Evolutionary conservation across 2,113 vertebrate genomes (phyloP).

Genomic region (Aldabrachelys gigantea): DNA sequence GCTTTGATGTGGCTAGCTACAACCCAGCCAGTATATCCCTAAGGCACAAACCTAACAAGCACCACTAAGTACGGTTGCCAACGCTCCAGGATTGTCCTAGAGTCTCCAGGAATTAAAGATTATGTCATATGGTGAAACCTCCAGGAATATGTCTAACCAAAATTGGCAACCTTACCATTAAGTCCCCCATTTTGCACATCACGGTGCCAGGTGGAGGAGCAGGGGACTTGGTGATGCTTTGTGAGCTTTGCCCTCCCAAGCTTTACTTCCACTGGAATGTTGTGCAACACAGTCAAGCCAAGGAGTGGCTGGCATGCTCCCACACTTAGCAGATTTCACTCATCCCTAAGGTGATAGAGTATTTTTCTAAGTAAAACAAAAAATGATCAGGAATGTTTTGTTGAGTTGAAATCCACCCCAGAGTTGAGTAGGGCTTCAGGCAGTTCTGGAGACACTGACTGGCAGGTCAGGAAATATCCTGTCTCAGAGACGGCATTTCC

Average conservation of each 20-base stretch:
- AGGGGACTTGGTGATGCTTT: rapidly evolving
- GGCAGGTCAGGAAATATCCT: background rate
- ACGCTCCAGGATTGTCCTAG: background rate
- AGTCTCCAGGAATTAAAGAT: background rate
- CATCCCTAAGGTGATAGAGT: slow-evolving; percentile 53
- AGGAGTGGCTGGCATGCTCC: background rate
- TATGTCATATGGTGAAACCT: background rate
- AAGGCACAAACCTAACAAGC: background rate
- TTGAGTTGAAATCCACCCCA: background rate
- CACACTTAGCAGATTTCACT: background rate
- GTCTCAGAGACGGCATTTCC: background rate
- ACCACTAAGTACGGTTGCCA: background rate
- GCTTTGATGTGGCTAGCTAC: background rate
- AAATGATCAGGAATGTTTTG: slow-evolving; percentile 55
- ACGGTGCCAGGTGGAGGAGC: background rate
- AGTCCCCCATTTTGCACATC: background rate
- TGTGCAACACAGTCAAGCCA: background rate
- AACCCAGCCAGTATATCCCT: background rate
- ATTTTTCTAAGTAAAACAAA: slow-evolving; percentile 66
- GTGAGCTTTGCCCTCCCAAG: background rate
- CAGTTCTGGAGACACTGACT: background rate
- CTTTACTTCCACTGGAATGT: background rate
- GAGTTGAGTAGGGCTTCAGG: slow-evolving; percentile 21
- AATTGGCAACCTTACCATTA: background rate
- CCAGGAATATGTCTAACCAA: background rate